Percentiles rank a stretch among this genome's conserved stretches.
Conservation (phyloP, 2,888 invertebrate genomes). For the Cephus spinipes region DNA sequence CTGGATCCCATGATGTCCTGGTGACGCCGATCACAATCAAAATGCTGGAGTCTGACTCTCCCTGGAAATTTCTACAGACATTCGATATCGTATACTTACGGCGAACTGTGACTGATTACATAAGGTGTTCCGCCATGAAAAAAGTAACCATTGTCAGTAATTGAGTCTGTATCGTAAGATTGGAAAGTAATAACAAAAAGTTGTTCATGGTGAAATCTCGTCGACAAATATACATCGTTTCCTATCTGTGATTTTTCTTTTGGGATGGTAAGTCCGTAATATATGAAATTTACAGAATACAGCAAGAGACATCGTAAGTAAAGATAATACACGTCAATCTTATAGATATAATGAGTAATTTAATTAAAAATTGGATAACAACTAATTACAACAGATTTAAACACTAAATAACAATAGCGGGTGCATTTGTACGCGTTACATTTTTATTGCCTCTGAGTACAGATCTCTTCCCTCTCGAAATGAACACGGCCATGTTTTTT, state of each 20-base stretch:
- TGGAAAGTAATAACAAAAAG: neutral
- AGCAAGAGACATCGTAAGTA: neutral
- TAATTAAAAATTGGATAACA: conserved; percentile 30
- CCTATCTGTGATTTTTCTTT: neutral
- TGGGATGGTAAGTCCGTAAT: neutral
- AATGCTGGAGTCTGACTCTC: neutral
- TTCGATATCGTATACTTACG: neutral
- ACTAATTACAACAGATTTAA: conserved; percentile 23
- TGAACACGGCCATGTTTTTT: neutral
- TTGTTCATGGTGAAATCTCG: neutral
- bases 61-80: neutral
- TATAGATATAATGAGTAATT: conserved; percentile 17
- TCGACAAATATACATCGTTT: neutral
- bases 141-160: neutral
- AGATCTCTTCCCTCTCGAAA: neutral
- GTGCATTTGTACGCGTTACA: conserved; percentile 3
- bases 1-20: neutral
- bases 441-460: neutral
- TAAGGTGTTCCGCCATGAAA: neutral
- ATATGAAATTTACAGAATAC: neutral
- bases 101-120: neutral
- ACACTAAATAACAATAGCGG: conserved; percentile 29
- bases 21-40: neutral
- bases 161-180: neutral
- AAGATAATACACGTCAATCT: neutral